A percentile compares a stretch with the other conserved stretches of the same genome.
phyloP scores from a whole-genome alignment of 2,888 invertebrate genomes.

The Drosophila conformis region DNA sequence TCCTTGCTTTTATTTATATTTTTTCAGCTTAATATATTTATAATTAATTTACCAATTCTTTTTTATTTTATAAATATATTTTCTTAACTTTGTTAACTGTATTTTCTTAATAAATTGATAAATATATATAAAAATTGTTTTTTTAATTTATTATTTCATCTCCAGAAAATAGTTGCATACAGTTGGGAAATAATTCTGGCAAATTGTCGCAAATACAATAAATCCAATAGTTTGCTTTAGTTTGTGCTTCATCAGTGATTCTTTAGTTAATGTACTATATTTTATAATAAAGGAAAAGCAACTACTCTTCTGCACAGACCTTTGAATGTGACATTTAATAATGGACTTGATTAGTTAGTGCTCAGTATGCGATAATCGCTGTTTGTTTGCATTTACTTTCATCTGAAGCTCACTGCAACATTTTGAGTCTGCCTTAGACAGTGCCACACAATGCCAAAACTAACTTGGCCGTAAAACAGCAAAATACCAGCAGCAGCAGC shows the following conservation, averaged over 20 bases:
- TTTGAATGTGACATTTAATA: background rate
- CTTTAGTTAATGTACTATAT: background rate
- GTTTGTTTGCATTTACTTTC: constrained; percentile 31
- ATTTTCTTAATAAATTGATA: background rate
- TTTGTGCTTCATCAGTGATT: background rate
- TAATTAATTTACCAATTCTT: background rate
- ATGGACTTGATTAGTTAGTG: background rate
- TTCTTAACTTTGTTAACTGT: background rate
- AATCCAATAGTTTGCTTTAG: background rate
- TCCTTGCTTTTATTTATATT: background rate
- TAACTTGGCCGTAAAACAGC: constrained; percentile 45
- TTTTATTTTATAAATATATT: background rate
- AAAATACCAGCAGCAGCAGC: constrained; percentile 36
- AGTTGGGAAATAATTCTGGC: background rate
- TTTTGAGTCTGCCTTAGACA: constrained; percentile 12
- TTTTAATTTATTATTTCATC: background rate
- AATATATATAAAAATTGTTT: background rate
- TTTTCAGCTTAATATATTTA: background rate
- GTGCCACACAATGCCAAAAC: constrained; percentile 32
- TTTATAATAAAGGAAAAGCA: background rate
- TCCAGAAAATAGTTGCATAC: background rate
- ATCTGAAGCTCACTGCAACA: constrained; percentile 47
- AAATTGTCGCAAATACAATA: background rate
- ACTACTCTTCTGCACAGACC: background rate
- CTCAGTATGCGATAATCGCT: background rate